Evolutionary conservation across 2,888 invertebrate genomes (phyloP), one percentile per base, ranked within the genome.

Genomic region (Ichneumoninae sp.): DNA sequence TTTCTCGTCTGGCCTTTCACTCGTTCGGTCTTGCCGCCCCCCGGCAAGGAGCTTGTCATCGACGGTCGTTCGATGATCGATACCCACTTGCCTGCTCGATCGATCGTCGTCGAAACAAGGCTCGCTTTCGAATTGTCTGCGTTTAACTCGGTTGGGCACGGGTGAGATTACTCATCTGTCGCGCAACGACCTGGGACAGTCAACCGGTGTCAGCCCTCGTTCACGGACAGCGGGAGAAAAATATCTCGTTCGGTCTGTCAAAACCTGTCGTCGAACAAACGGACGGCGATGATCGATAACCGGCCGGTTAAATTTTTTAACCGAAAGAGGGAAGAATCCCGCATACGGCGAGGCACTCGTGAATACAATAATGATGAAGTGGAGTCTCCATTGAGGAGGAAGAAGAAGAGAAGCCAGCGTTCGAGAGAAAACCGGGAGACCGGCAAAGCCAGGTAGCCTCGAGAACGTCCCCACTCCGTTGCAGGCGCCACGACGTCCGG

Each of bases 1-100:
- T 50, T 68, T 52, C 66, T 65, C 62, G 7, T 22, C 47, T 1
- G 65, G 50, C 70, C 80, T 66, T 80, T 80, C 40, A 30, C 70
- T 69, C 30, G 19, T 13, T 60, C 7, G 16, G 40, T 54, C 50
- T 22, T 36, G 79, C 69, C 79, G 57, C 71, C 26, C 36, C 26
- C 8, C 40, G 22, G 57, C 62, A 60, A 44, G 52, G 40, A 13
- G 68, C 50, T 79, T 87, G 85, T 88, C 88, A 80, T 86, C 74
- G 85, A 85, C 85, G 62, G 44, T 54, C 83, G 22, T 80, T 80
- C 79, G 78, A 88, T 88, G 88, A 89, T 88, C 82, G 87, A 88
- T 88, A 52, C 62, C 44, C 71, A 72, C 77, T 36, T 80, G 69
- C 82, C 76, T 50, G 60, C 71, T 78, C 82, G 85, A 88, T 88